Evolutionary conservation across 2,113 vertebrate genomes (phyloP).

Genomic region (Rhinopomastus cyanomelas): DNA sequence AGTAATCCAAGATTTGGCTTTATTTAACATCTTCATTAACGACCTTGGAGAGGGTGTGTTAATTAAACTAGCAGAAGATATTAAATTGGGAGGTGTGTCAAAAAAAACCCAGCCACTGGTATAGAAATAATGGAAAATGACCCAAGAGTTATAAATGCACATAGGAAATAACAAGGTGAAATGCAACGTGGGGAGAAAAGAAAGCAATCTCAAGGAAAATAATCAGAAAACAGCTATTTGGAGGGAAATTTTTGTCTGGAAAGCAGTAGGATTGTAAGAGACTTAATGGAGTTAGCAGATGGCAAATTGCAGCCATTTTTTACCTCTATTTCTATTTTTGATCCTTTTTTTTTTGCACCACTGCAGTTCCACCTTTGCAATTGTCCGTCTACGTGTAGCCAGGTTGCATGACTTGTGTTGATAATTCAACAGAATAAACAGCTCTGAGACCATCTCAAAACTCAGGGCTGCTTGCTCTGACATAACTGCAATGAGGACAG

Average conservation of each 20-base stretch:
- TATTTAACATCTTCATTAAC: constrained; percentile 68
- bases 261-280: background rate
- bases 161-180: constrained; percentile 73
- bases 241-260: background rate
- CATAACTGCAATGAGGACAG: fast-evolving
- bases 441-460: background rate
- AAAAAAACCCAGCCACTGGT: constrained; percentile 51
- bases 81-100: constrained; percentile 68
- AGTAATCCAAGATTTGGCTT: constrained; percentile 35
- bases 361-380: constrained; percentile 28
- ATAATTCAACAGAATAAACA: background rate
- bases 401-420: background rate
- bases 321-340: constrained; percentile 38
- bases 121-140: constrained; percentile 66
- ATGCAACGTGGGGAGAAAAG: constrained; percentile 58
- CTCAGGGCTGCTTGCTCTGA: background rate
- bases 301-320: constrained; percentile 34
- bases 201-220: constrained; percentile 29
- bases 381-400: background rate
- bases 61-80: constrained; percentile 74
- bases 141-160: constrained; percentile 66
- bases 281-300: constrained; percentile 35
- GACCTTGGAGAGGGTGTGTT: constrained; percentile 64
- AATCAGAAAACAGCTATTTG: constrained; percentile 26
- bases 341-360: background rate